Base-by-base conservation (phyloP, 2,888 invertebrate genomes). In the Matsumyia berberina region DNA sequence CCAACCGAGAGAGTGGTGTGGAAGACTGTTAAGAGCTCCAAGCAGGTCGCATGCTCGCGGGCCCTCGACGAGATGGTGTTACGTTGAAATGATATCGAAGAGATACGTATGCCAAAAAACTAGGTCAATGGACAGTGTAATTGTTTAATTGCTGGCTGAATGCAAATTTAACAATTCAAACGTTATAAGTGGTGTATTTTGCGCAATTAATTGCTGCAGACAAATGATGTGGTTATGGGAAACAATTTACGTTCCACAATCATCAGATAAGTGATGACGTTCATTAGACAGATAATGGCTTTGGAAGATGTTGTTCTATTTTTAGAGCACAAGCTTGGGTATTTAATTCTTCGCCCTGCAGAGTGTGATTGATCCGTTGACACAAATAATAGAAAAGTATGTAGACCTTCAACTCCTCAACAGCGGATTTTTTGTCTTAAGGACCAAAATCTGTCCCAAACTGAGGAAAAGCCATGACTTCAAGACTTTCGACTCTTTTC, bases 71-170 rank as follows among this genome's bases (percentile, higher is more conserved):
- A 5, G 15, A 15, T 51, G 29, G 49, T 24, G 17, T 62, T 62
- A 60, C 60, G 60, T 29, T 42, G 11, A 33, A 67, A 17, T 58
- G 58, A 37, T 17, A 60, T 24, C 9, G 12, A 42, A 29, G 60
- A 5, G 39, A 24, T 15, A 42, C 8, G 42, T 24, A 19, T 8
- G 24, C 24, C 24, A 24, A 15, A 46, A n/a, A 67, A 29, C 53
- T 53, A 53, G 66, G 66, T 67, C 66, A 53, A 66, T 51, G 37
- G 66, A 39, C 24, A 24, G 35, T 35, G 35, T 64, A 64, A 64
- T 64, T 49, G 49, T 67, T 39, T 37, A 67, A 67, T 67, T 67
- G 66, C n/a, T 51, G 51, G 31, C 53, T 39, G 53, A 67, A 51
- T 67, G 35, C 53, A 53, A 67, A 66, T 66, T 64, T 60, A 31